A percentile compares a stretch with the other conserved stretches of the same genome.
phyloP scores from a whole-genome alignment of 92 coral and sea anemone species.

The Umimayanthus chanpuru region DNA sequence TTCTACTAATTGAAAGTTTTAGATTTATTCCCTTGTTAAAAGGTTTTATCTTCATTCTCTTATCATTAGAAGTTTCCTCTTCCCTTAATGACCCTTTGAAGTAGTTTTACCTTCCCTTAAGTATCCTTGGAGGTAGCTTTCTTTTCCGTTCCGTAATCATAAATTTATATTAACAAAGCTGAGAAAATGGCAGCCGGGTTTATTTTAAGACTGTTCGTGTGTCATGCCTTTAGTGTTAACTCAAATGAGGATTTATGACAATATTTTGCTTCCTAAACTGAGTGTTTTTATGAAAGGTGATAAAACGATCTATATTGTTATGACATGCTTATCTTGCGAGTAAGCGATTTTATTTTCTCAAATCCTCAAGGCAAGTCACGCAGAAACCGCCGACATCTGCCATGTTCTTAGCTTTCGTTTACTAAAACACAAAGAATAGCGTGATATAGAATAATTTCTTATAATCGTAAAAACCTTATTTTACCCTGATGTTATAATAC shows the following conservation, averaged over 20 bases:
- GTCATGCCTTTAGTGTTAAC: constrained; percentile 16
- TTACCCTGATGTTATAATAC: neutral
- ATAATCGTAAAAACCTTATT: constrained; percentile 10
- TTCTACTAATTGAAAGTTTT: too few relatives aligned
- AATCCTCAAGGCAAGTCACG: constrained; percentile 21
- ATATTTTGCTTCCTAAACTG: neutral
- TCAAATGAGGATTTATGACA: constrained; percentile 14
- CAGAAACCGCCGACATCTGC: neutral
- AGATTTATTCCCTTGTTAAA: too few relatives aligned
- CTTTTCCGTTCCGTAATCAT: constrained; percentile 18
- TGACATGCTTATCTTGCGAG: constrained; percentile 6
- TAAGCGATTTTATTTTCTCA: constrained; percentile 20
- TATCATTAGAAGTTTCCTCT: constrained; percentile 13
- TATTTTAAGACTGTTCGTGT: constrained; percentile 29
- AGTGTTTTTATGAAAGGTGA: neutral
- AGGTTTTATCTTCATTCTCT: too few relatives aligned
- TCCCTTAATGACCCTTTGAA: constrained; percentile 17
- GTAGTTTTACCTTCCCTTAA: neutral
- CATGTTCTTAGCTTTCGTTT: constrained; percentile 19
- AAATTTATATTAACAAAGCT: neutral
- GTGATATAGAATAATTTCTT: constrained; percentile 19
- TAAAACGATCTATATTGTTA: constrained; percentile 9
- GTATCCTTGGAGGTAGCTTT: constrained; percentile 8
- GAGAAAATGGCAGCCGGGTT: neutral
- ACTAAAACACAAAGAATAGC: neutral